phyloP scores from a whole-genome alignment of 35 echinoderm and acorn worm genomes.

The Amphiura filiformis region DNA sequence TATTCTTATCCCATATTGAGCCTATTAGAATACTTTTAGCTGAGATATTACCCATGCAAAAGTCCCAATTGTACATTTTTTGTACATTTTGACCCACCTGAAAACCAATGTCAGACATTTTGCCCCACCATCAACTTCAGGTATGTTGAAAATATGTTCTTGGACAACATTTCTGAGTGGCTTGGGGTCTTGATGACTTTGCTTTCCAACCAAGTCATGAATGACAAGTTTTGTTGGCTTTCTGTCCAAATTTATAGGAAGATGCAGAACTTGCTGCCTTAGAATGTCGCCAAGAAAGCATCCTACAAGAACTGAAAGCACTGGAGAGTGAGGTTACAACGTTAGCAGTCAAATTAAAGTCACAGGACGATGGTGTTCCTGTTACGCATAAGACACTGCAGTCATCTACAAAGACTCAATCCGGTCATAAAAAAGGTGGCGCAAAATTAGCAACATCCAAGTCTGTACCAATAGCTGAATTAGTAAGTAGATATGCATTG shows the following conservation, averaged over 20 bases:
- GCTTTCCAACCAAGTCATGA: too few species aligned
- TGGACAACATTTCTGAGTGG: too few species aligned
- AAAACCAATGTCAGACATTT: too few species aligned
- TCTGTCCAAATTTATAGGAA: not conserved
- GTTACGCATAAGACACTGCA: too few species aligned
- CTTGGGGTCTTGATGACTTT: too few species aligned
- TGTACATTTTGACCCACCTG: too few species aligned
- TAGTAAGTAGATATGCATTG: not conserved
- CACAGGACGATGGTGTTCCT: not conserved
- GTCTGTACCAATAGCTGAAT: not conserved
- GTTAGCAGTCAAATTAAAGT: conserved; percentile 37
- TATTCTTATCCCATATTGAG: too few species aligned
- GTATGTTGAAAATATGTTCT: too few species aligned
- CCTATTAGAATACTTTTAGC: too few species aligned
- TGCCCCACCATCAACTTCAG: too few species aligned
- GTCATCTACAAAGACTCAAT: not conserved
- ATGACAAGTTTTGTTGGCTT: not conserved
- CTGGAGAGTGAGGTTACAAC: conserved; percentile 63
- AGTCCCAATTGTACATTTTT: too few species aligned
- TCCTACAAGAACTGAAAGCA: conserved; percentile 51
- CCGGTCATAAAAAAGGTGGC: not conserved
- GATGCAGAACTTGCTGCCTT: conserved; percentile 37
- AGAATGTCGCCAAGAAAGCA: conserved; percentile 72
- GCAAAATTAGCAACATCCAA: not conserved
- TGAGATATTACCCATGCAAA: too few species aligned